Conservation (phyloP, 1,140 invertebrate genomes). For the Saxidomus purpurata region DNA sequence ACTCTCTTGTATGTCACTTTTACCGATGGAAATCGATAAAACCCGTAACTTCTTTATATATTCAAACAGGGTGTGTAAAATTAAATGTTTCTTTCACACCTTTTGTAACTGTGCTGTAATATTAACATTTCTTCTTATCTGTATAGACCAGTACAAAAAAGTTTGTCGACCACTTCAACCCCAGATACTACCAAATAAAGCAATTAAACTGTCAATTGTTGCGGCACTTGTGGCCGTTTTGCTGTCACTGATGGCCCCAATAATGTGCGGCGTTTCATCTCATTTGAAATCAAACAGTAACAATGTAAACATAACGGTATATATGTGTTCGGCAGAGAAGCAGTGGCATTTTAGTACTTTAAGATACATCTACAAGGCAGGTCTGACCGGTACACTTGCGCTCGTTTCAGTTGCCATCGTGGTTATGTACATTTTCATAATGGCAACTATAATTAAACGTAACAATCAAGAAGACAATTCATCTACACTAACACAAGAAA, state of each 20-base stretch:
- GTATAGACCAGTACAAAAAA: constrained; percentile 39
- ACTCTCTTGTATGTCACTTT: neutral
- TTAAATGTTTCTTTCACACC: constrained; percentile 51
- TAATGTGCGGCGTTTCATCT: constrained; percentile 24
- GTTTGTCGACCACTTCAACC: constrained; percentile 30
- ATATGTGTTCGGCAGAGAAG: constrained; percentile 37
- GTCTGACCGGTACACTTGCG: neutral
- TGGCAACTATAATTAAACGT: constrained; percentile 9
- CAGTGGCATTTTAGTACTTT: neutral
- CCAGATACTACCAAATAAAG: constrained; percentile 1
- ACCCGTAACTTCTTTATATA: constrained; percentile 5
- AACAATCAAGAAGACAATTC: neutral
- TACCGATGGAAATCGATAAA: constrained; percentile 48
- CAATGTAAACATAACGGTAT: neutral
- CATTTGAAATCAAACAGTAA: neutral
- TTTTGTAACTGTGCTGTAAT: neutral
- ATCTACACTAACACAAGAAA: neutral
- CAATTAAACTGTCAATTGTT: neutral
- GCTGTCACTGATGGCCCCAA: constrained; percentile 12
- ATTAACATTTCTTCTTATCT: constrained; percentile 14
- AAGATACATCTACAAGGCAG: constrained; percentile 35
- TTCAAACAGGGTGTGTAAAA: constrained; percentile 8
- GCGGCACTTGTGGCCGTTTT: constrained; percentile 1
- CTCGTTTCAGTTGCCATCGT: neutral
- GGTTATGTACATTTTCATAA: constrained; percentile 36